phyloP scores from a whole-genome alignment of 2,797 vertebrate species.

The Chloroceryle inda region DNA sequence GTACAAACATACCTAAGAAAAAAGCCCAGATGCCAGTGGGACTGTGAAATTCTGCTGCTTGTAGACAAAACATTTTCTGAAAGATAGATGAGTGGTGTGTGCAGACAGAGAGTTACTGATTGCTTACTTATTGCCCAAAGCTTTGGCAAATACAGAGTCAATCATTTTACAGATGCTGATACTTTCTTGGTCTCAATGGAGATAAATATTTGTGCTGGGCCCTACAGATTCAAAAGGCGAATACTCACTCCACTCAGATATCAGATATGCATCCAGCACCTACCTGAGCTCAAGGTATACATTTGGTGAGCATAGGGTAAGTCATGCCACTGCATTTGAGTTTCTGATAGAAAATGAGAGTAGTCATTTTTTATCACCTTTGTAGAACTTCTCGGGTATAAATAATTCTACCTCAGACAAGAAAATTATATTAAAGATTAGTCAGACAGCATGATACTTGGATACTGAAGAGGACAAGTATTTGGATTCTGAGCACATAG shows the following conservation, averaged over 20 bases:
- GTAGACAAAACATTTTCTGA: neutral
- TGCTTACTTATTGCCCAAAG: neutral
- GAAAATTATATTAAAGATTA: conserved; percentile 31
- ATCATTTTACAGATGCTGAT: neutral
- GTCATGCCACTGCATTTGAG: neutral
- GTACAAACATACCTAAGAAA: neutral
- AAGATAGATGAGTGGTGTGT: neutral
- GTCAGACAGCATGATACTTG: neutral
- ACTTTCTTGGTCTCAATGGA: neutral
- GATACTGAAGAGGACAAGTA: neutral
- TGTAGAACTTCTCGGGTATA: conserved; percentile 1
- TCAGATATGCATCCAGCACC: accelerated
- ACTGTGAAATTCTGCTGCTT: neutral
- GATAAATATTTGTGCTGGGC: neutral
- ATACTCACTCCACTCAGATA: neutral
- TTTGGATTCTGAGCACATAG: neutral
- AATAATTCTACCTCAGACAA: conserved; percentile 10
- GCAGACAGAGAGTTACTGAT: neutral
- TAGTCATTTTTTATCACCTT: neutral
- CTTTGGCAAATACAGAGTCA: neutral
- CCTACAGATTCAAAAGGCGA: neutral
- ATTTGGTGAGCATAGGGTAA: neutral
- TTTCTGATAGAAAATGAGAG: neutral
- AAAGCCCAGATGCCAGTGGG: neutral
- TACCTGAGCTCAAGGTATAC: accelerated